Percentiles rank a stretch among this genome's conserved stretches.
Evolutionary conservation across 1,140 invertebrate genomes (phyloP).

Genomic region (Pseudomyrmex sp.): DNA sequence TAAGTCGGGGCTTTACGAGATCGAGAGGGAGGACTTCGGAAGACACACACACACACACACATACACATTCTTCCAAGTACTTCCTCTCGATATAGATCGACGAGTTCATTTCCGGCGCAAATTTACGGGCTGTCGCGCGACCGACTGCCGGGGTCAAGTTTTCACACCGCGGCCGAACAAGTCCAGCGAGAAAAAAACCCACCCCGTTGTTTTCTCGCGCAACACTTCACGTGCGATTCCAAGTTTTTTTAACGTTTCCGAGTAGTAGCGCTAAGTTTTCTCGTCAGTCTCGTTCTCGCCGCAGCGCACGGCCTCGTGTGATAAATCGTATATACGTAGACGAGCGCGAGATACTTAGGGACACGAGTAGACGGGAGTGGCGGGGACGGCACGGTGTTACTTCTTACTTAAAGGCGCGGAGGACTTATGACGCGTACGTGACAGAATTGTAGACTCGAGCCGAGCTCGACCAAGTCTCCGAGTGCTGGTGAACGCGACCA

Average conservation of each 20-base stretch:
- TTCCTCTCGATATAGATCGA: neutral
- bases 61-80: neutral
- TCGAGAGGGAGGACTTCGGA: constrained; percentile 3
- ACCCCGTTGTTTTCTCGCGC: neutral
- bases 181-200: too few relatives aligned
- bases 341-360: constrained; percentile 58
- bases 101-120: constrained; percentile 4
- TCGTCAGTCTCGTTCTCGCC: neutral
- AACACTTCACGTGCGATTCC: neutral
- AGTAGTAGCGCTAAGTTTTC: neutral
- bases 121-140: constrained; percentile 31
- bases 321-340: constrained; percentile 45
- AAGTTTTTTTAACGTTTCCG: constrained; percentile 36
- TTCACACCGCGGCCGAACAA: too few relatives aligned
- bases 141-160: neutral
- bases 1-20: constrained; percentile 47
- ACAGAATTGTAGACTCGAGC: constrained; percentile 73
- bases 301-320: neutral
- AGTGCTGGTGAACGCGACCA: constrained; percentile 45
- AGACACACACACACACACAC: neutral
- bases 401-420: constrained; percentile 77
- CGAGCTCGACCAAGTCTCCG: constrained; percentile 15
- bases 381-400: constrained; percentile 66
- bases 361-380: constrained; percentile 44
- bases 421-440: constrained; percentile 79